Evolutionary conservation across 2,888 invertebrate species (phyloP).

Genomic region (Drosophila mimetica): DNA sequence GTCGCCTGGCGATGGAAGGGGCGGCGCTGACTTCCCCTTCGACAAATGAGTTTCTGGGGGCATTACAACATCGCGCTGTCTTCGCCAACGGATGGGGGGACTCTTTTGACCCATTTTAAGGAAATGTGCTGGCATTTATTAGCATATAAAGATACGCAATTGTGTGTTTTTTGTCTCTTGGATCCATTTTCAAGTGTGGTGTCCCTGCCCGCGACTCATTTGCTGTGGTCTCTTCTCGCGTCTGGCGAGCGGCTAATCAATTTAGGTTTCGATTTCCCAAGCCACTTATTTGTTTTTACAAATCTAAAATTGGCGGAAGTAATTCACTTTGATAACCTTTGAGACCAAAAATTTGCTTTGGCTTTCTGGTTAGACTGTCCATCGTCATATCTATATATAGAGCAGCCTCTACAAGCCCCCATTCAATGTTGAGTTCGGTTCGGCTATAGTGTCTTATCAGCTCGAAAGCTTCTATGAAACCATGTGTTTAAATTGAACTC

Average conservation of each 20-base stretch:
- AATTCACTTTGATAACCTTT: slow-evolving; percentile 42
- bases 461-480: slow-evolving; percentile 38
- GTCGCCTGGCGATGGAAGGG: slow-evolving; percentile 43
- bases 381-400: slow-evolving; percentile 75
- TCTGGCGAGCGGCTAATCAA: neutral
- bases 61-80: slow-evolving; percentile 69
- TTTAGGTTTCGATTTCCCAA: slow-evolving; percentile 10
- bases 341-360: slow-evolving; percentile 29
- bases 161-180: slow-evolving; percentile 57
- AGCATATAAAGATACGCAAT: slow-evolving; percentile 75
- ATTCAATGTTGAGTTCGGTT: slow-evolving; percentile 40
- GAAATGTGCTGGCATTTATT: slow-evolving; percentile 79
- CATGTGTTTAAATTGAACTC: slow-evolving; percentile 42
- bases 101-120: slow-evolving; percentile 85
- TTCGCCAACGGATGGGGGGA: slow-evolving; percentile 72
- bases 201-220: slow-evolving; percentile 52
- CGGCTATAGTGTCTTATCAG: slow-evolving; percentile 49
- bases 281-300: slow-evolving; percentile 4
- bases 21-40: slow-evolving; percentile 40
- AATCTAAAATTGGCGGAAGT: slow-evolving; percentile 37
- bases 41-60: slow-evolving; percentile 46
- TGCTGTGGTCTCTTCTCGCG: neutral
- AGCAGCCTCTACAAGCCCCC: slow-evolving; percentile 22
- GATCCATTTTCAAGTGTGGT: slow-evolving; percentile 71
- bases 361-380: slow-evolving; percentile 27